A percentile compares a stretch with the other conserved stretches of the same genome.
Evolutionary conservation across 2,113 vertebrate species (phyloP).

Genomic region (Illadopsis cleaveri): DNA sequence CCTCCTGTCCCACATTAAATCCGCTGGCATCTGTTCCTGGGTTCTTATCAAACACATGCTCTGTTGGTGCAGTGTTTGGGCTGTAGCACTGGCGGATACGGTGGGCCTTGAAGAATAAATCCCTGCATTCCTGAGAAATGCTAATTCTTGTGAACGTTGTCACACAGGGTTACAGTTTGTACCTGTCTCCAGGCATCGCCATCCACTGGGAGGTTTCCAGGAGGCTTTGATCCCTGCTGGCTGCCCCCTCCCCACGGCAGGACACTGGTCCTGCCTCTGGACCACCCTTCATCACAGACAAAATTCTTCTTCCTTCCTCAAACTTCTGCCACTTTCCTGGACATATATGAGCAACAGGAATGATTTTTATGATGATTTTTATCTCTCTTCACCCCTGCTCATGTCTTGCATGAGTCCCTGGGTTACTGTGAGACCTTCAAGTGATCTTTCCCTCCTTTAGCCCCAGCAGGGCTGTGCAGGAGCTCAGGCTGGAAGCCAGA

Average conservation of each 20-base stretch:
- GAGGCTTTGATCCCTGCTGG: neutral
- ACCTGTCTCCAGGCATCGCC: constrained; percentile 1
- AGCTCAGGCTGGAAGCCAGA: neutral
- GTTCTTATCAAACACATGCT: constrained; percentile 55
- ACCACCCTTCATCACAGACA: neutral
- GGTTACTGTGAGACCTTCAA: neutral
- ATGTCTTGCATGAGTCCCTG: neutral
- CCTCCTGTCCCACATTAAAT: constrained; percentile 50
- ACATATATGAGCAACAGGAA: rapidly evolving
- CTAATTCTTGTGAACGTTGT: neutral
- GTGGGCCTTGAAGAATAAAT: constrained; percentile 27
- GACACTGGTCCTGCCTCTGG: neutral
- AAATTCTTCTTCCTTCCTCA: neutral
- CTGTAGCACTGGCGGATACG: neutral
- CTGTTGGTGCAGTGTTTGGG: neutral
- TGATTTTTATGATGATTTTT: neutral
- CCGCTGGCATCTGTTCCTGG: constrained; percentile 20
- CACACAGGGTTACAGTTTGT: neutral
- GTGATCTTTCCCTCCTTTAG: neutral
- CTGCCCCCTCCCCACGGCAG: neutral
- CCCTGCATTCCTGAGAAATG: neutral
- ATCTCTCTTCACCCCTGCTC: neutral
- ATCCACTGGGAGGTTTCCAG: neutral
- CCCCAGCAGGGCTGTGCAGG: neutral
- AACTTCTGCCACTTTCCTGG: neutral